Conservation (phyloP, 2,888 invertebrate genomes). For the Plebejus melissa region DNA sequence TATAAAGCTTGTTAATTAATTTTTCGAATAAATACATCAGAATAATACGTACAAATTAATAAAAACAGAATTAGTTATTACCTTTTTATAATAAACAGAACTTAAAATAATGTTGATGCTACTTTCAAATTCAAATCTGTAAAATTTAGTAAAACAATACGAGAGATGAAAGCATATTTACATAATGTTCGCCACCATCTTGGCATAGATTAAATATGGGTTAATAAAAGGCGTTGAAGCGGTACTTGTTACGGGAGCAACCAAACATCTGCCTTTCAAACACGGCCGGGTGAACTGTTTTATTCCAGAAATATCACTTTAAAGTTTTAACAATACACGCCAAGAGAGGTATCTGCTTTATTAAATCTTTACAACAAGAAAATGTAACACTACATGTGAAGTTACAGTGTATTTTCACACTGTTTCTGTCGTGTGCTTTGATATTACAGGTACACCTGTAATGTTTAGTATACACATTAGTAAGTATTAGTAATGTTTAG, state of each 20-base stretch:
- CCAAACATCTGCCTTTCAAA: background rate
- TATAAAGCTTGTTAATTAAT: no score
- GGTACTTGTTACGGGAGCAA: constrained; percentile 4
- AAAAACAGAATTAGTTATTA: no score
- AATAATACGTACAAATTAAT: no score
- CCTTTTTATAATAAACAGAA: no score
- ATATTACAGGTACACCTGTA: background rate
- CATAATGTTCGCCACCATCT: background rate
- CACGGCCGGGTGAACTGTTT: background rate
- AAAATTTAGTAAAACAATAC: background rate
- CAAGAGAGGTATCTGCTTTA: background rate
- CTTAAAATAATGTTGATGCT: background rate
- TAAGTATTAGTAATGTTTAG: no score
- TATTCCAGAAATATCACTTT: constrained; percentile 14
- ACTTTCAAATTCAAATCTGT: background rate
- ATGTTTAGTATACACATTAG: no score
- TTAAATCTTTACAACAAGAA: background rate
- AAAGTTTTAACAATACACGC: background rate
- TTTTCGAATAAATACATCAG: no score
- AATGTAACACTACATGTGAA: background rate
- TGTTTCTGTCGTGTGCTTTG: background rate
- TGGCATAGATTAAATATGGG: constrained; percentile 20
- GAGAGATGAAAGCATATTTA: background rate
- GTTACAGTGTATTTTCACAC: no score
- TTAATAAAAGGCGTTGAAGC: constrained; percentile 15